A percentile compares a stretch with the other conserved stretches of the same genome.
These are phyloP conservation scores for rabbit (Oryctolagus cuniculus) DNA, from an alignment of 2,113 vertebrate genomes.

Conservation along the genomic window DNA sequence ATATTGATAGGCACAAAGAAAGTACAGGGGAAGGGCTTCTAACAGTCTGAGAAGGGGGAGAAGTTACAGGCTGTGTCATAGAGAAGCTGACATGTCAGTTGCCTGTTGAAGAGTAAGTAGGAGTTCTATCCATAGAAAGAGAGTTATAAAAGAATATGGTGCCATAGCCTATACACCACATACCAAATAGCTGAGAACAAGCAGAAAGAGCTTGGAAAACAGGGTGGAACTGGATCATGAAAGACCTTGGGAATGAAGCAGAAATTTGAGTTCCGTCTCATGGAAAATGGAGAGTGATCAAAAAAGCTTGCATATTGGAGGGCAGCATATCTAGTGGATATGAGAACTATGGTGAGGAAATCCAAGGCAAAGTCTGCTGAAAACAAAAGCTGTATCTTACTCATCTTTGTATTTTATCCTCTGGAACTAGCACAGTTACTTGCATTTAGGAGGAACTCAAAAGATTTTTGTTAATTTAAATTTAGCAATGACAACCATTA, in stretches of 20 bases:
- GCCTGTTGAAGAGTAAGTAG: background rate
- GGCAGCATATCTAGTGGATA: background rate
- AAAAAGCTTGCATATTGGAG: background rate
- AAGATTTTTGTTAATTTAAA: background rate
- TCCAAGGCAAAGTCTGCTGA: slow-evolving; percentile 9
- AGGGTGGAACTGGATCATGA: background rate
- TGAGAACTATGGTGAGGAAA: slow-evolving; percentile 8
- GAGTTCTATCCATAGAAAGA: background rate
- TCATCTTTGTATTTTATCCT: background rate
- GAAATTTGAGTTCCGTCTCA: background rate
- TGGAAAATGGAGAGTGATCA: background rate
- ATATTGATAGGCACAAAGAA: background rate
- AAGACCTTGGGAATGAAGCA: background rate
- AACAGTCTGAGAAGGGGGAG: background rate
- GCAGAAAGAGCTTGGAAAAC: background rate
- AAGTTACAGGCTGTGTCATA: background rate
- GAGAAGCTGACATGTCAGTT: background rate
- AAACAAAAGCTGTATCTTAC: background rate
- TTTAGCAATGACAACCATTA: background rate
- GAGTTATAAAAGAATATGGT: background rate
- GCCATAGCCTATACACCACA: background rate
- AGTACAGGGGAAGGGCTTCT: background rate
- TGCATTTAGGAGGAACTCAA: slow-evolving; percentile 15
- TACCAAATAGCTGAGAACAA: background rate
- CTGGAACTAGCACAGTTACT: background rate